phyloP scores from a whole-genome alignment of 2,113 vertebrate species.

The Phyllostomus discolor region DNA sequence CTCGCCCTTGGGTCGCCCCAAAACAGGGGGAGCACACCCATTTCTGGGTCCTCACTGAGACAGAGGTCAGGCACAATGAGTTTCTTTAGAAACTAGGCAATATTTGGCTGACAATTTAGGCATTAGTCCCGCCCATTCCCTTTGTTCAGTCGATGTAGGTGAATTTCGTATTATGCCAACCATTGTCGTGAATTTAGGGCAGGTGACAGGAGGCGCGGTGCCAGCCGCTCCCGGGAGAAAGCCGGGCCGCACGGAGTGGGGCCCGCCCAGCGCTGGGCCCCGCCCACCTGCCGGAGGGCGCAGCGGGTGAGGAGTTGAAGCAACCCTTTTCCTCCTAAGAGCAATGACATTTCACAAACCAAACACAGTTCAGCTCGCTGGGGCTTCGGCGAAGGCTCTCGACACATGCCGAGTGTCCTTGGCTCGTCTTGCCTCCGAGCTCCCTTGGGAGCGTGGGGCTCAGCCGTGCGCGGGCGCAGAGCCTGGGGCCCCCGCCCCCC shows the following conservation, averaged over 20 bases:
- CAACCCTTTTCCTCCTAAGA: not conserved
- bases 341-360: not conserved
- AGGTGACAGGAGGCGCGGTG: rapidly evolving
- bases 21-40: not conserved
- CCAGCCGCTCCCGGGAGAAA: not conserved
- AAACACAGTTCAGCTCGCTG: too few relatives aligned
- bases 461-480: not conserved
- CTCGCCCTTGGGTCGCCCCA: not conserved
- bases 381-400: rapidly evolving
- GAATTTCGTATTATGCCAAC: not conserved
- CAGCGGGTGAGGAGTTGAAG: not conserved
- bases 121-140: not conserved
- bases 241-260: rapidly evolving
- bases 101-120: not conserved
- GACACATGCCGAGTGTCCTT: rapidly evolving
- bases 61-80: rapidly evolving
- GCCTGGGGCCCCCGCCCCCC: rapidly evolving
- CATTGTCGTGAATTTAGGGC: not conserved
- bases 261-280: not conserved
- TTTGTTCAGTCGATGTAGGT: not conserved
- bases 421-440: not conserved
- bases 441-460: rapidly evolving
- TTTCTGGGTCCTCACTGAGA: not conserved
- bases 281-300: rapidly evolving
- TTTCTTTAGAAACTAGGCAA: not conserved